Conservation (phyloP, 2,888 invertebrate genomes). For the Drosophila rellima region DNA sequence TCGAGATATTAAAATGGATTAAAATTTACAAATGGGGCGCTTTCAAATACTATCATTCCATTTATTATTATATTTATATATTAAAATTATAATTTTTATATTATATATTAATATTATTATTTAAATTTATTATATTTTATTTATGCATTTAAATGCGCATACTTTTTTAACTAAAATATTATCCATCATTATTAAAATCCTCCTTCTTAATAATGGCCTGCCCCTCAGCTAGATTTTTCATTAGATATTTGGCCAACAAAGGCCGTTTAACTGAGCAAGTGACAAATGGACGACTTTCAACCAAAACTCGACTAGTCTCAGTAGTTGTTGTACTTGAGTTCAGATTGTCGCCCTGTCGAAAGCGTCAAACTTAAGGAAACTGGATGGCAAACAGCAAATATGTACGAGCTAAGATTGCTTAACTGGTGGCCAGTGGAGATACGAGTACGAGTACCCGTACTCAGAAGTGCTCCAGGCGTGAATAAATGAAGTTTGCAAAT, state of each 20-base stretch:
- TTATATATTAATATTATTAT: no score
- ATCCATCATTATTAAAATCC: not conserved
- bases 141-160: not conserved
- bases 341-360: constrained; percentile 69
- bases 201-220: not conserved
- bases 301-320: not conserved
- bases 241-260: constrained; percentile 30
- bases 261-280: constrained; percentile 58
- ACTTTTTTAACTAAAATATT: not conserved
- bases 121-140: no score
- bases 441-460: constrained; percentile 3
- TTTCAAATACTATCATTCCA: no score
- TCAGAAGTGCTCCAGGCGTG: constrained; percentile 74
- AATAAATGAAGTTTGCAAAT: constrained; percentile 82
- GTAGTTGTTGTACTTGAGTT: constrained; percentile 32
- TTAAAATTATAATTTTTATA: no score
- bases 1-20: no score
- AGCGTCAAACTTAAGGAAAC: constrained; percentile 71
- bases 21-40: no score
- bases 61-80: no score
- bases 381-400: constrained; percentile 64
- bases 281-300: constrained; percentile 61
- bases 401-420: not conserved
- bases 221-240: not conserved
- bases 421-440: constrained; percentile 25